Conservation (phyloP, 2,888 invertebrate genomes). For the Heteropelma amictum region DNA sequence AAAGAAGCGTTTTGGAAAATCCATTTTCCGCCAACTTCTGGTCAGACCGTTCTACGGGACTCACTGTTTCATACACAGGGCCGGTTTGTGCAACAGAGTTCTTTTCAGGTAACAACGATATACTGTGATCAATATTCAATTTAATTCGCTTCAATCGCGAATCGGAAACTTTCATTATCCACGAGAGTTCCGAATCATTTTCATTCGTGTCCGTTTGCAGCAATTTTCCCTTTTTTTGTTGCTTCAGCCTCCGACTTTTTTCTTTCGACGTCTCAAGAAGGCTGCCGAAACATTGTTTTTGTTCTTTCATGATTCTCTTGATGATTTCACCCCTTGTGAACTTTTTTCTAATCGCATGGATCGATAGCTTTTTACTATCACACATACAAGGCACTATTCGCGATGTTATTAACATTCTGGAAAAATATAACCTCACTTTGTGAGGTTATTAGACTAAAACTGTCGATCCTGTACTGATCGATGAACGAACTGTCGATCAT, state of each 20-base stretch:
- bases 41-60: no score
- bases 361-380: background rate
- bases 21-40: no score
- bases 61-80: no score
- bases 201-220: background rate
- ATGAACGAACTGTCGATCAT: background rate
- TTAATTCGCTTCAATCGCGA: background rate
- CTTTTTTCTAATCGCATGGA: conserved; percentile 1
- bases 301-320: conserved; percentile 78
- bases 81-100: no score
- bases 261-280: conserved; percentile 79
- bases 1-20: no score
- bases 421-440: conserved; percentile 20
- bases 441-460: no score
- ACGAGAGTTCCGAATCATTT: conserved; percentile 37
- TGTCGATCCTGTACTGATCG: background rate
- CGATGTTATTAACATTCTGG: conserved; percentile 13
- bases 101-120: no score
- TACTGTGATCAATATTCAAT: background rate
- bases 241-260: conserved; percentile 73
- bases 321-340: conserved; percentile 76
- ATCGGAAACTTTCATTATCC: conserved; percentile 34
- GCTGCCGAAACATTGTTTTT: conserved; percentile 79
- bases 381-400: background rate
- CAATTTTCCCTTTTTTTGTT: conserved; percentile 50